These are phyloP conservation scores for Tenthredo mesomela DNA, from an alignment of 2,888 invertebrate species.

Conservation along the genomic window DNA sequence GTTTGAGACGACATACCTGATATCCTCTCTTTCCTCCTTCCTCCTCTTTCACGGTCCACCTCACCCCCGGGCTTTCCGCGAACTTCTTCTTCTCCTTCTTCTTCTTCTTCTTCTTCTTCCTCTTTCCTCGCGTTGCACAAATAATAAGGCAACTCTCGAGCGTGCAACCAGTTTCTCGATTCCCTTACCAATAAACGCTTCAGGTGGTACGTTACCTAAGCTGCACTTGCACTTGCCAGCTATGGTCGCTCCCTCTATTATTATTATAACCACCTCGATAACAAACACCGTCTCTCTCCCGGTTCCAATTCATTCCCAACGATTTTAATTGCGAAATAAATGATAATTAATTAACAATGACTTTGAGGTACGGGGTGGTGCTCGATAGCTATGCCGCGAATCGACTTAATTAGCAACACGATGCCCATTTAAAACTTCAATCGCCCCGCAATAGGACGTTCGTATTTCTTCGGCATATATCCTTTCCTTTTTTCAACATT, in stretches of 20 bases:
- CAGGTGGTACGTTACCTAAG: not conserved
- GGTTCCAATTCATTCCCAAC: not conserved
- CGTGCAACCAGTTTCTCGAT: slow-evolving; percentile 40
- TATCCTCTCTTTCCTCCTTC: slow-evolving; percentile 51
- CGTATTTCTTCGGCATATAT: too few relatives aligned
- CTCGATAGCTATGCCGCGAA: not conserved
- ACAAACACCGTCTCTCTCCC: not conserved
- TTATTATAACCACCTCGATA: not conserved
- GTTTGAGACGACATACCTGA: slow-evolving; percentile 44
- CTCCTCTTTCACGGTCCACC: slow-evolving; percentile 52
- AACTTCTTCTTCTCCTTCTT: not conserved
- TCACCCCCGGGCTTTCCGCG: slow-evolving; percentile 56
- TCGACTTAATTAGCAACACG: slow-evolving; percentile 11
- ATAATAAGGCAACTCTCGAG: slow-evolving; percentile 35
- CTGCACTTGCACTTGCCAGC: not conserved
- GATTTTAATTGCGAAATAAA: not conserved
- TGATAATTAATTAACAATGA: not conserved
- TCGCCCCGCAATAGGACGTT: not conserved
- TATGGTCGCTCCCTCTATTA: too few relatives aligned
- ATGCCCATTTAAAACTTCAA: not conserved
- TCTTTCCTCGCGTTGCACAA: slow-evolving; percentile 25
- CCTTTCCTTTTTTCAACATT: not conserved
- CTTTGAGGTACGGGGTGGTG: not conserved
- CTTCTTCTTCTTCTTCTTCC: not conserved
- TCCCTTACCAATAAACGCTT: slow-evolving; percentile 22